Conservation (phyloP, 2,113 vertebrate genomes). For the Sitta europaea region DNA sequence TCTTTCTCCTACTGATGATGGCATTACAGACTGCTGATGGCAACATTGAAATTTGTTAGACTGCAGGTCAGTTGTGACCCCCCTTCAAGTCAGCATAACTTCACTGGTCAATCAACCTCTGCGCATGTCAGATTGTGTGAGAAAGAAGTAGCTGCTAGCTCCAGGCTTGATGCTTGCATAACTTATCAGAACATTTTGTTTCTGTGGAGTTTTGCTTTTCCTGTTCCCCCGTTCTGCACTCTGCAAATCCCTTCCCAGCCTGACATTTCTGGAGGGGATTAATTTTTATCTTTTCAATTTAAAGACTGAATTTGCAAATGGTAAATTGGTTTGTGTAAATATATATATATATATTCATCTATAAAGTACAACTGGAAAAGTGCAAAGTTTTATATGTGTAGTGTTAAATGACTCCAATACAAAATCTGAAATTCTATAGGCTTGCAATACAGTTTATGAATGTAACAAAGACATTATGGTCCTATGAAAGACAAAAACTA, state of each 20-base stretch:
- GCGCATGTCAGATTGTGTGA: not conserved
- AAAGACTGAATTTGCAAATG: not conserved
- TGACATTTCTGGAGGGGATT: not conserved
- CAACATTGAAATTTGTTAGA: not conserved
- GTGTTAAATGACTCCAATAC: not conserved
- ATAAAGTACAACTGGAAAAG: not conserved
- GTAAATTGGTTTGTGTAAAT: not conserved
- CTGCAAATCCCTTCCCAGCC: not conserved
- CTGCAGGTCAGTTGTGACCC: not conserved
- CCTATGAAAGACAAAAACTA: not conserved
- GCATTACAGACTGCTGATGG: not conserved
- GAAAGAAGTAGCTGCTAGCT: not conserved
- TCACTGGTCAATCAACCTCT: not conserved
- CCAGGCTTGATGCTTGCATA: not conserved
- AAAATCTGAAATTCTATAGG: not conserved
- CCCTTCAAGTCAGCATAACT: not conserved
- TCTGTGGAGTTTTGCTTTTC: not conserved
- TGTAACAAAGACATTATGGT: not conserved
- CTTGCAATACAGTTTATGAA: not conserved
- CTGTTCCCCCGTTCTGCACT: not conserved
- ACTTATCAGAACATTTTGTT: not conserved
- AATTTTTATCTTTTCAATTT: not conserved
- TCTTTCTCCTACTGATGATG: not conserved
- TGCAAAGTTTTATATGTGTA: not conserved
- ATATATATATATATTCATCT: not conserved